A percentile compares a stretch with the other conserved stretches of the same genome.
Evolutionary conservation across 2,888 invertebrate genomes (phyloP).

Genomic region (Xanthia togata): DNA sequence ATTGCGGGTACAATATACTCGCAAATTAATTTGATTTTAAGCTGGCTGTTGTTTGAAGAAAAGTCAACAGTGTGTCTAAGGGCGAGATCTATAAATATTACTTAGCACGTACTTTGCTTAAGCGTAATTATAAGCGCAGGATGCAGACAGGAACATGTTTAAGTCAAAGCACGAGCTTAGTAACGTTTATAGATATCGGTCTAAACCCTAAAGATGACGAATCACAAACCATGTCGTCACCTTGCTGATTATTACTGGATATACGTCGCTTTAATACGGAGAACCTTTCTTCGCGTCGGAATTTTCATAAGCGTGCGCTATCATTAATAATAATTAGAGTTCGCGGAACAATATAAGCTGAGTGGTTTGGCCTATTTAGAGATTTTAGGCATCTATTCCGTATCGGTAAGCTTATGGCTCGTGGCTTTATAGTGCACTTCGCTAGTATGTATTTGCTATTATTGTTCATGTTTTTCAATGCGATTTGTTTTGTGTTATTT

Average conservation of each 20-base stretch:
- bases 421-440: slow-evolving; percentile 28
- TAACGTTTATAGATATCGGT: background rate
- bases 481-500: background rate
- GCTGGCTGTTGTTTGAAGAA: background rate
- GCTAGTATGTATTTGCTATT: slow-evolving; percentile 13
- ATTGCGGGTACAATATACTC: background rate
- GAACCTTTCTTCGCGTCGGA: slow-evolving; percentile 68
- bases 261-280: slow-evolving; percentile 52
- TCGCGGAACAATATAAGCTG: slow-evolving; percentile 81
- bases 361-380: slow-evolving; percentile 83
- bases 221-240: slow-evolving; percentile 41
- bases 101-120: background rate
- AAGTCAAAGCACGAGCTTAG: too few relatives aligned
- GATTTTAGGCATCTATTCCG: slow-evolving; percentile 75
- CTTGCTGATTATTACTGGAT: slow-evolving; percentile 47
- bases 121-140: background rate
- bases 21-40: slow-evolving; percentile 18
- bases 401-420: slow-evolving; percentile 57
- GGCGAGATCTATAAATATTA: background rate
- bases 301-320: slow-evolving; percentile 76
- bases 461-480: background rate
- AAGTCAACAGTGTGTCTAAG: background rate
- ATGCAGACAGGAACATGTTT: background rate
- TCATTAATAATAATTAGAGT: slow-evolving; percentile 88
- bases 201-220: slow-evolving; percentile 30